Base-by-base conservation (phyloP, 2,113 vertebrate genomes). In the human region DNA sequence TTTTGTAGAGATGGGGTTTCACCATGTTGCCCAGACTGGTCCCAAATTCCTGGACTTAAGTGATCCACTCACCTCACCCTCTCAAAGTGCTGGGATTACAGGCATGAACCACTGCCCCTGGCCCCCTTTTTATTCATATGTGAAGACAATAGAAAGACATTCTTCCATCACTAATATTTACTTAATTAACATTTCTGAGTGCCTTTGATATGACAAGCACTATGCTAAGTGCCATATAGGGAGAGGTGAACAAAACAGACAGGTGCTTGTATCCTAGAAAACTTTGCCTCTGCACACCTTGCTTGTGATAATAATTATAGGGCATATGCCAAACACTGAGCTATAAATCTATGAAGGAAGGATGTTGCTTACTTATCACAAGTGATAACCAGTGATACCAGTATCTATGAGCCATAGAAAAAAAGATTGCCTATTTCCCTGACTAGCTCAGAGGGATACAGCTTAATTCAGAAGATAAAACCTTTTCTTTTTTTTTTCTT, bases 401-500 rank as follows among this genome's bases (percentile, higher is more conserved):
- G 17, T 43, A 73, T 22, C 50, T 72, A 30, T 57, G 17, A 27
- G 48, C 16, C n/a, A 52, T 57, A 43, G 3, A 88, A 88, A 88
- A 32, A 45, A 59, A 38, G 70, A 61, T 10, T 48, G 23, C 8
- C 20, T 55, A 59, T 45, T 88, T 88, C 61, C 35, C 22, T 45
- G 14, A 57, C 61, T 57, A 87, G 38, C 40, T 78, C 32, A 18
- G 38, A 45, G 17, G n/a, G 61, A 35, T 68, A 22, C 10, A 80
- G 27, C 59, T 87, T n/a, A 88, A 94, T 75, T 22, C 70, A 93
- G 48, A 79, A 76, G 48, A 86, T 22, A 87, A 93, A 88, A 80
- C 8, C 38, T 22, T 93, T 80, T 9, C 32, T n/a, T 27, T 61
- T 27, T 61, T 59, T 61, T 27, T 61, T 23, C 25, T 61, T 61